Evolutionary conservation across 2,888 invertebrate genomes (phyloP).

Genomic region (Apocheima hispidaria): DNA sequence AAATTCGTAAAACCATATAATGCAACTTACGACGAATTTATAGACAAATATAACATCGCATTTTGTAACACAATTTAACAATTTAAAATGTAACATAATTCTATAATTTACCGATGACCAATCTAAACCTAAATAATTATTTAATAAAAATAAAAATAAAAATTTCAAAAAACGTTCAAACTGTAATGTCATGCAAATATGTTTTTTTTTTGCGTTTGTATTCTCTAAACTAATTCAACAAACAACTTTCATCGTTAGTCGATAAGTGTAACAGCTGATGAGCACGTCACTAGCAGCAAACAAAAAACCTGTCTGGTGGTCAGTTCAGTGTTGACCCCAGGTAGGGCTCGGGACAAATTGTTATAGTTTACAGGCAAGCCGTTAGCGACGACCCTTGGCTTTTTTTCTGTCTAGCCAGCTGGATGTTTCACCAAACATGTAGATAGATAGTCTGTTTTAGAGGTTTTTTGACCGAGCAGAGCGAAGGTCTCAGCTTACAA

Average conservation of each 20-base stretch:
- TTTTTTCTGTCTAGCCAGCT: conserved; percentile 38
- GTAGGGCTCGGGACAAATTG: conserved; percentile 63
- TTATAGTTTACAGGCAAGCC: conserved; percentile 52
- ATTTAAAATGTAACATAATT: too few relatives aligned
- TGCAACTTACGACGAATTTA: too few relatives aligned
- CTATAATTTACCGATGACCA: too few relatives aligned
- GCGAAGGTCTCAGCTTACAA: too few relatives aligned
- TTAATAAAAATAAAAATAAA: too few relatives aligned
- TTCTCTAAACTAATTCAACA: not conserved
- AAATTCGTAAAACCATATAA: too few relatives aligned
- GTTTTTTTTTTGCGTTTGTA: too few relatives aligned
- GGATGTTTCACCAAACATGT: not conserved
- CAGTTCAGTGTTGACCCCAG: conserved; percentile 72
- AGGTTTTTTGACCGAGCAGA: not conserved
- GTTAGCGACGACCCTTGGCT: conserved; percentile 30
- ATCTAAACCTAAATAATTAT: too few relatives aligned
- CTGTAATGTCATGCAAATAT: too few relatives aligned
- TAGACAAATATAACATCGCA: too few relatives aligned
- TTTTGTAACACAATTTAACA: too few relatives aligned
- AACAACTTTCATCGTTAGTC: conserved; percentile 31
- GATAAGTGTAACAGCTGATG: conserved; percentile 58
- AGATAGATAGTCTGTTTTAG: not conserved
- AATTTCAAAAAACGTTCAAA: too few relatives aligned
- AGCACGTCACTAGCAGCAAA: conserved; percentile 56
- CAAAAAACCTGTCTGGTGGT: conserved; percentile 76